Conservation (phyloP, 2,113 vertebrate species). For the Regulus satrapa region DNA sequence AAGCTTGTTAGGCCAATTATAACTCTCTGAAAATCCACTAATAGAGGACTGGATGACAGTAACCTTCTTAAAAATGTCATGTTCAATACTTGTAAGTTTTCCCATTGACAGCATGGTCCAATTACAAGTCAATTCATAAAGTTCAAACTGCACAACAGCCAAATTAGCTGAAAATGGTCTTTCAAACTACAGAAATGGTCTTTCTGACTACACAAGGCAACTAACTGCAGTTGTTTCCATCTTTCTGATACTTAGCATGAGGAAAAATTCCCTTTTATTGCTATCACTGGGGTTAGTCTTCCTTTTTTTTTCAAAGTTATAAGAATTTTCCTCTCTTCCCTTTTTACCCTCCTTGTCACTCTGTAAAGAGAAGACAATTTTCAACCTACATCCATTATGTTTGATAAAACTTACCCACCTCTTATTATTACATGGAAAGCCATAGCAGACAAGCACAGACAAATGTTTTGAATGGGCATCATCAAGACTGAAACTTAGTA, state of each 20-base stretch:
- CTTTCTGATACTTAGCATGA: not conserved
- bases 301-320: not conserved
- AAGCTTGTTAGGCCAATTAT: conserved; percentile 75
- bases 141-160: conserved; percentile 59
- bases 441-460: not conserved
- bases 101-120: conserved; percentile 66
- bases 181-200: conserved; percentile 59
- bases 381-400: not conserved
- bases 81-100: conserved; percentile 69
- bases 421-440: not conserved
- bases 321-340: not conserved
- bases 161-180: conserved; percentile 59
- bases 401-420: not conserved
- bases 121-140: conserved; percentile 76
- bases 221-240: not conserved
- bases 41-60: conserved; percentile 71
- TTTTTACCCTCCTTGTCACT: not conserved
- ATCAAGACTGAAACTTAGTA: not conserved
- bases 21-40: conserved; percentile 69
- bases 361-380: not conserved
- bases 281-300: not conserved
- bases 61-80: conserved; percentile 76
- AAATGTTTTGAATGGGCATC: not conserved
- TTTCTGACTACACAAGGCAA: not conserved
- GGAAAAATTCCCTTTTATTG: not conserved